Evolutionary conservation across 2,888 invertebrate genomes (phyloP), one percentile per base, ranked within the genome.

Genomic region (Onchidella celtica): DNA sequence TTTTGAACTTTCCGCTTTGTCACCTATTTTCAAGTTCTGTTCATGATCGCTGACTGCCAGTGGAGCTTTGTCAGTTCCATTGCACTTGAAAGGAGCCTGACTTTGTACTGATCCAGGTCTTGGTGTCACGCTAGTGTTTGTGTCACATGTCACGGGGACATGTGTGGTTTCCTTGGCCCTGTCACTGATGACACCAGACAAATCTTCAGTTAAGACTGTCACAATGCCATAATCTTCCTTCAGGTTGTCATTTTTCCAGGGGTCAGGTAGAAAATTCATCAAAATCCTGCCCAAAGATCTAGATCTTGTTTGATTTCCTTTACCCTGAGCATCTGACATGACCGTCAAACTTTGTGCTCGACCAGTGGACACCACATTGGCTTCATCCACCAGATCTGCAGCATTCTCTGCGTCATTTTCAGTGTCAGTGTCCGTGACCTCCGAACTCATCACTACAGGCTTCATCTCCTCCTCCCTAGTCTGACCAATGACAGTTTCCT

Each of bases 221-320:
- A 70, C 40, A 14, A 36, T 69, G 1, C 40, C 36, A 57, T 40
- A 78, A 21, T 72, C 72, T 21, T 72, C 61, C 17, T 34, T 61
- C 34, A 65, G 21, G 1, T 24, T 65, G 55, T 72, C 63, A 21
- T 65, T 32, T 3, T 27, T 65, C 79, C 72, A 79, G 6, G 61
- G 14, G 4, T 63, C 55, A 21, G 79, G 72, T 40, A 70, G 17
- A 4, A 27, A 21, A 40, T 61, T 38, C 38, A 27, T 3, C 6
- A 40, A 27, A 9, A 38, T 74, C 29, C 38, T n/a, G 9, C 47
- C 47, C 17, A 47, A 6, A 47, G 47, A 47, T 47, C 17, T 47
- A n/a, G n/a, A n/a, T n/a, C n/a, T n/a, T n/a, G n/a, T n/a, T n/a
- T n/a, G n/a, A n/a, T n/a, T n/a, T n/a, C n/a, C n/a, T n/a, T n/a